Conservation (phyloP, 2,888 invertebrate genomes). For the Conops quadrifasciatus region DNA sequence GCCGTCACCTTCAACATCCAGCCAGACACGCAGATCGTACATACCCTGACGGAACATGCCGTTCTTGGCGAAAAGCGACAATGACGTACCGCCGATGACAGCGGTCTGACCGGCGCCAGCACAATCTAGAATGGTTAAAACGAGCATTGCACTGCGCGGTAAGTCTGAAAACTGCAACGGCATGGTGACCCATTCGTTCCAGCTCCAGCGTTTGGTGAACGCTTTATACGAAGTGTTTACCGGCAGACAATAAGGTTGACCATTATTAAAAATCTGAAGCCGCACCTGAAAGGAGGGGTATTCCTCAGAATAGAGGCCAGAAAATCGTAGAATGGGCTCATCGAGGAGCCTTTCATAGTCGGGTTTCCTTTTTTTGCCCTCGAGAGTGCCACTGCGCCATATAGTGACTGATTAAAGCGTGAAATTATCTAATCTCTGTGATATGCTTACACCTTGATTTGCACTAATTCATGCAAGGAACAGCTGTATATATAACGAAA, state of each 20-base stretch:
- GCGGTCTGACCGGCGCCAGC: constrained; percentile 84
- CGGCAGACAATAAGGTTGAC: constrained; percentile 83
- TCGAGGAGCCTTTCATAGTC: constrained; percentile 86
- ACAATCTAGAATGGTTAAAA: constrained; percentile 91
- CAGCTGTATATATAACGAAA: constrained; percentile 92
- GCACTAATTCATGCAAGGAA: constrained; percentile 84
- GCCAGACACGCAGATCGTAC: constrained; percentile 89
- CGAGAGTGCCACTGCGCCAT: constrained; percentile 82
- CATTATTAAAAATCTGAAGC: constrained; percentile 84
- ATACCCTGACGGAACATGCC: constrained; percentile 86
- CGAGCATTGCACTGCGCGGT: constrained; percentile 85
- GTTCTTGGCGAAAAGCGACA: constrained; percentile 93
- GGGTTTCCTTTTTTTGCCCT: constrained; percentile 87
- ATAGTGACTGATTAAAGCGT: background rate
- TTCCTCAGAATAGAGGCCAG: constrained; percentile 84
- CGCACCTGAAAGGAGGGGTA: constrained; percentile 90
- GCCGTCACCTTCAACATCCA: constrained; percentile 82
- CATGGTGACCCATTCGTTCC: constrained; percentile 96
- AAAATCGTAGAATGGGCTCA: constrained; percentile 90
- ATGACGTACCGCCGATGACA: constrained; percentile 91
- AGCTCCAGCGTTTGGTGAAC: constrained; percentile 93
- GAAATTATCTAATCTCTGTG: background rate
- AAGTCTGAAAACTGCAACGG: constrained; percentile 92
- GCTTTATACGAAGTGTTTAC: constrained; percentile 91
- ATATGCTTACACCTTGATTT: constrained; percentile 87